Conservation (phyloP, 2,113 vertebrate genomes). For the Lophius piscatorius region DNA sequence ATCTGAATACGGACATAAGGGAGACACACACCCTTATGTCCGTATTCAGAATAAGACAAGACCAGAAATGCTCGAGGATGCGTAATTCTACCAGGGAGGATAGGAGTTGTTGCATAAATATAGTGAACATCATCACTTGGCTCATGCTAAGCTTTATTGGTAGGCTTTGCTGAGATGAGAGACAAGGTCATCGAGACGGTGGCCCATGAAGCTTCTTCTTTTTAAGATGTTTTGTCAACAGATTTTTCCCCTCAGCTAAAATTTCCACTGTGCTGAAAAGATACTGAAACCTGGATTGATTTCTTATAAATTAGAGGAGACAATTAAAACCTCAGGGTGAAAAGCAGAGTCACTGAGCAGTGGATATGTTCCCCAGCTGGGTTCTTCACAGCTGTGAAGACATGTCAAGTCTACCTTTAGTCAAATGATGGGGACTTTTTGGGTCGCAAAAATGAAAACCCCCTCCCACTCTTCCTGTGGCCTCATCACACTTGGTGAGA, state of each 20-base stretch:
- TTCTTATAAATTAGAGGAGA: conserved; percentile 9
- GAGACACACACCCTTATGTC: no score
- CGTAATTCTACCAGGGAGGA: no score
- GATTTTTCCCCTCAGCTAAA: background rate
- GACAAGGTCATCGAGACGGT: background rate
- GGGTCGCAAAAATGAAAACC: conserved; percentile 21
- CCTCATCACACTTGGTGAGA: conserved; percentile 55
- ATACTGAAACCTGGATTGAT: background rate
- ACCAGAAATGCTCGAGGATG: no score
- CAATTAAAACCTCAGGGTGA: background rate
- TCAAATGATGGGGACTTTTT: conserved; percentile 4
- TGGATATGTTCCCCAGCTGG: conserved; percentile 16
- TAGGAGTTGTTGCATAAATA: conserved; percentile 18
- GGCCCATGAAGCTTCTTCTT: background rate
- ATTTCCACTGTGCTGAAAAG: background rate
- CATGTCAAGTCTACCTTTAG: background rate
- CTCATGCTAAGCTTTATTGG: background rate
- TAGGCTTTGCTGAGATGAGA: background rate
- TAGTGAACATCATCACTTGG: no score
- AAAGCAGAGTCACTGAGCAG: background rate
- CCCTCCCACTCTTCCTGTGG: conserved; percentile 11
- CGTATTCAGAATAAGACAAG: no score
- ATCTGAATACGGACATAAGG: no score
- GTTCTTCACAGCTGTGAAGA: conserved; percentile 2
- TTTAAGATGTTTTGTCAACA: background rate